These are phyloP conservation scores for Zosterops japonicus DNA, from an alignment of 2,113 vertebrate genomes.

Conservation along the genomic window DNA sequence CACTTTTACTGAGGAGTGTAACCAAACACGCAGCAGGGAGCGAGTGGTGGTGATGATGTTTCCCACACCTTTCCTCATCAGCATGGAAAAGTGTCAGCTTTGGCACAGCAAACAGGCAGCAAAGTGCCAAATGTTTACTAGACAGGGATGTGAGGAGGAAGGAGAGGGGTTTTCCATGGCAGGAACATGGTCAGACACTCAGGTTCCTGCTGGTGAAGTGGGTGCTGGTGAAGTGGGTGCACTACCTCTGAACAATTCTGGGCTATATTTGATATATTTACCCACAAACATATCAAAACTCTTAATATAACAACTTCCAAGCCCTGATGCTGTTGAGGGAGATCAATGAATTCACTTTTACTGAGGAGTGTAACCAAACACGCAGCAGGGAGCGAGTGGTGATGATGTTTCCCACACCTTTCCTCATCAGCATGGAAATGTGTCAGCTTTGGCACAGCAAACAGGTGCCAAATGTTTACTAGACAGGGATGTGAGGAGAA, in stretches of 20 bases:
- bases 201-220: too few relatives aligned
- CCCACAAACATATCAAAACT: background rate
- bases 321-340: background rate
- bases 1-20: background rate
- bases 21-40: background rate
- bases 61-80: background rate
- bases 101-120: background rate
- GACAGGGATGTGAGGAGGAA: background rate
- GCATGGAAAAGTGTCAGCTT: background rate
- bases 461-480: background rate
- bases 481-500: background rate
- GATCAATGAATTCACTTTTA: background rate
- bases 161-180: background rate
- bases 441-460: background rate
- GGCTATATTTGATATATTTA: background rate
- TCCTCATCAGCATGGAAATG: background rate
- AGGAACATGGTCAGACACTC: background rate
- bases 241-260: background rate
- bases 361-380: background rate
- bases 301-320: background rate
- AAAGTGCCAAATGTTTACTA: background rate
- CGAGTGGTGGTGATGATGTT: accelerated
- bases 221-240: too few relatives aligned
- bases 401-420: background rate
- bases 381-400: accelerated